phyloP scores from a whole-genome alignment of 2,797 vertebrate genomes.

The Rhadinocentrus ornatus region DNA sequence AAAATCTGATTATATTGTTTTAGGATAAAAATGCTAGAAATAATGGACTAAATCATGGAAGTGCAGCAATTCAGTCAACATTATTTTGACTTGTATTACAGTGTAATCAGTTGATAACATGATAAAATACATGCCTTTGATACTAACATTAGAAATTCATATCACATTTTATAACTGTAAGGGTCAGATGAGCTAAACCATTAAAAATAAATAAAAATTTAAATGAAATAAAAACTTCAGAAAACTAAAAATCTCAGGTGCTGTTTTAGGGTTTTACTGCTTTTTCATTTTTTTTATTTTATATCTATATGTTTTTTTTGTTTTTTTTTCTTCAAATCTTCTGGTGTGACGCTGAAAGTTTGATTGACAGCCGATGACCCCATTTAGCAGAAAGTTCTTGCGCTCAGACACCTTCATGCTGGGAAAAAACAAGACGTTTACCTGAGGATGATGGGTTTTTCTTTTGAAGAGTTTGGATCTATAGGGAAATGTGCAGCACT shows the following conservation, averaged over 20 bases:
- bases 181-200: not conserved
- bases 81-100: not conserved
- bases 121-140: not conserved
- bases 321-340: not conserved
- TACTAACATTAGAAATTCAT: not conserved
- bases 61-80: not conserved
- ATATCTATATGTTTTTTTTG: too few species aligned
- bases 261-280: not conserved
- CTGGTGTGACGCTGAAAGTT: not conserved
- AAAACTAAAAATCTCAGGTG: conserved; percentile 12
- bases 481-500: not conserved
- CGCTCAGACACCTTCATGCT: conserved; percentile 20
- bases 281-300: too few species aligned
- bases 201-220: not conserved
- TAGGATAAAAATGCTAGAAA: not conserved
- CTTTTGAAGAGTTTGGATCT: not conserved
- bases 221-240: not conserved
- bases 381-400: conserved; percentile 38
- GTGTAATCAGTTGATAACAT: not conserved
- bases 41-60: not conserved
- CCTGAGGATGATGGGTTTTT: conserved; percentile 24
- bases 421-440: conserved; percentile 29
- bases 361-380: conserved; percentile 61
- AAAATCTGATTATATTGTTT: not conserved
- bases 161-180: not conserved